Conservation (phyloP, 2,888 invertebrate species). For the Iselma pallidipennis region DNA sequence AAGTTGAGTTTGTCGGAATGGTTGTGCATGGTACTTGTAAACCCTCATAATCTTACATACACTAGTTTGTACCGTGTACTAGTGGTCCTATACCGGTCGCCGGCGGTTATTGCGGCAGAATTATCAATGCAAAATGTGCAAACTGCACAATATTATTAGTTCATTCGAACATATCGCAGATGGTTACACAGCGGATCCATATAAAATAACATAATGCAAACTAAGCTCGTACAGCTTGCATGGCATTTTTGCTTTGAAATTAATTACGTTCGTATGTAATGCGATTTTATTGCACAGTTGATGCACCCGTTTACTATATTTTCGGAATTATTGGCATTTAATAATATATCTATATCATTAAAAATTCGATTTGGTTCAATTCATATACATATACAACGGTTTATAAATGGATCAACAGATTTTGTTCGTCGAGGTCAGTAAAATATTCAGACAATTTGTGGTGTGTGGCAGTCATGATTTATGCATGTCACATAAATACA, state of each 20-base stretch:
- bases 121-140: constrained; percentile 9
- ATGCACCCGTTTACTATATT: too few species aligned
- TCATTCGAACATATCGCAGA: constrained; percentile 12
- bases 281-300: constrained; percentile 6
- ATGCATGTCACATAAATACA: constrained; percentile 42
- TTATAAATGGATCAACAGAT: constrained; percentile 18
- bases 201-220: constrained; percentile 19
- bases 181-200: constrained; percentile 5
- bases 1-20: background rate
- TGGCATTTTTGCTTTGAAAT: constrained; percentile 17
- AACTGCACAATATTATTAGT: constrained; percentile 10
- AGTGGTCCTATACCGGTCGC: background rate
- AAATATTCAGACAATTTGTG: constrained; percentile 38
- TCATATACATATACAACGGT: constrained; percentile 12
- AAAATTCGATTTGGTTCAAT: constrained; percentile 11
- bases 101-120: background rate
- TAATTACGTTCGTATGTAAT: constrained; percentile 18
- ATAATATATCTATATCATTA: constrained; percentile 11
- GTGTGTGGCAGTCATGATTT: constrained; percentile 34
- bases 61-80: background rate
- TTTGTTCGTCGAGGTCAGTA: constrained; percentile 10
- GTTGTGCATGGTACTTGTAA: background rate
- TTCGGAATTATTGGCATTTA: constrained; percentile 1
- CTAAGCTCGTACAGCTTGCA: constrained; percentile 15
- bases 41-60: background rate